Evolutionary conservation across 2,888 invertebrate species (phyloP), one percentile per base, ranked within the genome.

Genomic region (Gibbula magus): DNA sequence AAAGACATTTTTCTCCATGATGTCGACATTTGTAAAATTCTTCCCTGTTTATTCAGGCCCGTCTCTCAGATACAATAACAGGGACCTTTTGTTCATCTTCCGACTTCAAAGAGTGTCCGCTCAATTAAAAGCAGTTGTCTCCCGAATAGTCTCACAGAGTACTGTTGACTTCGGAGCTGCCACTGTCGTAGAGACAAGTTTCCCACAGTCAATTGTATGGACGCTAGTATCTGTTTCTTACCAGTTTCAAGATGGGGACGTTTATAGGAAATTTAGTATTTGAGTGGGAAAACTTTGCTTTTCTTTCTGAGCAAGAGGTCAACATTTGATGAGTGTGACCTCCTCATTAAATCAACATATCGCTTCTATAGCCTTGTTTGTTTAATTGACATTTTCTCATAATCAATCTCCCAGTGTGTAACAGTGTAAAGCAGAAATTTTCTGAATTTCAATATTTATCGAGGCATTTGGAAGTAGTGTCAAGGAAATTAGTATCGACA

Each of bases 121-220:
- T 70, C 70, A 70, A 70, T 70, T 70, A 70, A 70, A 70, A 70
- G 32, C 70, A 70, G 70, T 70, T 70, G 70, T 70, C 70, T 70
- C 7, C 35, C 39, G 70, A 70, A 70, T 70, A 70, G 70, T 20
- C 29, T 70, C 39, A 70, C 70, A 35, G 35, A 67, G 10, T 22
- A 32, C 67, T 67, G 16, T 67, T 67, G 67, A 67, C 67, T 67
- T 35, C 67, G 5, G 39, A 8, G 70, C 16, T n/a, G 35, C 20
- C n/a, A 70, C 16, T 70, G 13, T 35, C 4, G 7, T 39, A n/a
- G 32, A 20, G 18, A 18, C 39, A n/a, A 56, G 25, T 70, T 70
- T 70, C 70, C 70, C 39, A 70, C 39, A 35, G 18, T 32, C 32
- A 39, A 39, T 32, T 39, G 16, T 70, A 35, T 70, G 70, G 70